Conservation (phyloP, 2,888 invertebrate genomes). For the Cepaea hortensis region DNA sequence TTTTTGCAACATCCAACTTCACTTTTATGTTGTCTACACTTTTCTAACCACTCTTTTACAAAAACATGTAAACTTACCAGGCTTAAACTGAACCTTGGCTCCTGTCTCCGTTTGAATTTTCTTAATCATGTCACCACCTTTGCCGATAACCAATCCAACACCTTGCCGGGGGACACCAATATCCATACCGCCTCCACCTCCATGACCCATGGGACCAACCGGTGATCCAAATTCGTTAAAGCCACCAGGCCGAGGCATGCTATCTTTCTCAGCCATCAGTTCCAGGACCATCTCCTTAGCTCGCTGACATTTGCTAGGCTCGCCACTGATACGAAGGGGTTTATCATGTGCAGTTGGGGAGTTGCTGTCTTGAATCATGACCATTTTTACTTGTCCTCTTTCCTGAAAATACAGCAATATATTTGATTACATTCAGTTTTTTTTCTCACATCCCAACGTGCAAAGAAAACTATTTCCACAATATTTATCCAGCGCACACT, state of each 20-base stretch:
- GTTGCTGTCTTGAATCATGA: slow-evolving; percentile 97
- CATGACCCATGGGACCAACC: slow-evolving; percentile 42
- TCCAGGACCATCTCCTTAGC: slow-evolving; percentile 87
- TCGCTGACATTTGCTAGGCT: slow-evolving; percentile 76
- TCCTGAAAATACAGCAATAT: slow-evolving; percentile 59
- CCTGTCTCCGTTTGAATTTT: slow-evolving; percentile 96
- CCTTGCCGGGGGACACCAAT: slow-evolving; percentile 88
- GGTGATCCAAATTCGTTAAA: slow-evolving; percentile 55
- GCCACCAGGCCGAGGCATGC: slow-evolving; percentile 46
- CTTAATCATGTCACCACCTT: slow-evolving; percentile 98
- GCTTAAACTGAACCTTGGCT: slow-evolving; percentile 91
- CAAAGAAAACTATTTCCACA: no score
- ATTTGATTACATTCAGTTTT: background rate
- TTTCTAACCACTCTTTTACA: no score
- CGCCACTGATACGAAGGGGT: slow-evolving; percentile 95
- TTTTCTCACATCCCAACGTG: no score
- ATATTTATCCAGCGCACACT: no score
- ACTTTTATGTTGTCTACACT: no score
- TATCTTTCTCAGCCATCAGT: slow-evolving; percentile 92
- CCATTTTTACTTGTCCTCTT: slow-evolving; percentile 94
- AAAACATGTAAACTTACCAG: slow-evolving; percentile 77
- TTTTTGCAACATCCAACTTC: no score
- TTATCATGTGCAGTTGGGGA: slow-evolving; percentile 91
- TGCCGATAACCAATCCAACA: slow-evolving; percentile 98
- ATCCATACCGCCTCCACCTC: slow-evolving; percentile 59